Base-by-base conservation (phyloP, 2,888 invertebrate genomes). In the Callosobruchus maculatus region DNA sequence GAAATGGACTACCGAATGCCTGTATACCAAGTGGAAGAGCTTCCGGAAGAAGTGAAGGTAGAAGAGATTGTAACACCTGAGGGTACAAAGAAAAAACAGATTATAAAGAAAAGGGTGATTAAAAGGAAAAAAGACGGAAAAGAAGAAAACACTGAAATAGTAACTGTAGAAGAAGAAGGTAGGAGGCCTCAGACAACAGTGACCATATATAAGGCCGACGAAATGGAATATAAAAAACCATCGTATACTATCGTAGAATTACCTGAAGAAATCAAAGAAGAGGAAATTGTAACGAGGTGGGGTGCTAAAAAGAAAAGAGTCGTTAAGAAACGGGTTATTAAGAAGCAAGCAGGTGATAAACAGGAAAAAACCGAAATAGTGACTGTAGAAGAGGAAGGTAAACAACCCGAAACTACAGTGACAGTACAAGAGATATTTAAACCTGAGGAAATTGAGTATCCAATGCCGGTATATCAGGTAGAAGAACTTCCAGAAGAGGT, bases 401-500 rank as follows among this genome's bases (percentile, higher is more conserved):
- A 82, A 74, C 71, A 78, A 73, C 84, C 84, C 0, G 77, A 81
- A 74, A 81, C 82, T n/a, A 83, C 81, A 71, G 81, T 84, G 77
- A 80, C 78, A 26, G 80, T 82, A 72, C 78, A 80, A 81, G 83
- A 74, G 73, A 78, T 82, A 79, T 76, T 71, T 75, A 78, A 75
- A 66, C 82, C 82, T 3, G 83, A 85, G 76, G 79, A 85, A 73
- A 80, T 78, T 70, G 83, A 30, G 76, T 21, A 72, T 22, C 0
- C 80, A 73, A 73, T 72, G 67, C 71, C 74, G 0, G 73, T 77
- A 67, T n/a, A 76, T 22, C 70, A 74, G 20, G 75, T 77, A 82
- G 88, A 88, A 84, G 87, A 86, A 81, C 83, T 87, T 26, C 82
- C 84, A 77, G 86, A 88, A 5, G 87, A 87, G 83, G 83, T 82